phyloP scores from a whole-genome alignment of 2,888 invertebrate species.

The Sesia apiformis region DNA sequence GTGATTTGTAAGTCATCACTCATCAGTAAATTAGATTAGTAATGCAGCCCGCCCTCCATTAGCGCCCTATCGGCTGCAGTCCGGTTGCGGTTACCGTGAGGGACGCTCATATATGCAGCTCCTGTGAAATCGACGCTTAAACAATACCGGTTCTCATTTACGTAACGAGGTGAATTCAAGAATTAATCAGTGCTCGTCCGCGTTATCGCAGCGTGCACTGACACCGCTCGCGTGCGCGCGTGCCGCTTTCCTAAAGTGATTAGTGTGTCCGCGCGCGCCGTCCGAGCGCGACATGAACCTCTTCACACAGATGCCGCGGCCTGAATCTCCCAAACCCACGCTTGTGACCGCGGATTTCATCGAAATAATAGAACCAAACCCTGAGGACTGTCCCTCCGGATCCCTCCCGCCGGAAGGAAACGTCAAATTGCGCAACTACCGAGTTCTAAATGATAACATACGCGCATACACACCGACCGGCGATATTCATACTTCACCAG shows the following conservation, averaged over 20 bases:
- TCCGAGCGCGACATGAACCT: conserved; percentile 40
- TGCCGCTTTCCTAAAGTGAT: conserved; percentile 16
- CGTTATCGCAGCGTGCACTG: conserved; percentile 4
- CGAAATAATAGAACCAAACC: conserved; percentile 43
- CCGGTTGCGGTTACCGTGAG: background rate
- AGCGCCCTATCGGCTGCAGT: background rate
- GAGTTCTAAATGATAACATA: conserved; percentile 45
- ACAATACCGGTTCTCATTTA: conserved; percentile 4
- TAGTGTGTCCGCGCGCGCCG: conserved; percentile 25
- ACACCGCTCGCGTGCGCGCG: conserved; percentile 18
- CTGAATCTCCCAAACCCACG: conserved; percentile 11
- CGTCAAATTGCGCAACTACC: conserved; percentile 52
- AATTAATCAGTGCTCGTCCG: conserved; percentile 7
- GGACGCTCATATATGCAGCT: background rate
- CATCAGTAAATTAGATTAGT: background rate
- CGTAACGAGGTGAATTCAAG: conserved; percentile 9
- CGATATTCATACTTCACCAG: conserved; percentile 45
- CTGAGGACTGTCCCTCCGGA: conserved; percentile 33
- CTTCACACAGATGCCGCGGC: conserved; percentile 19
- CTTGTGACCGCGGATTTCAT: conserved; percentile 25
- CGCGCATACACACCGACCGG: conserved; percentile 54
- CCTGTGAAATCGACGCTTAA: background rate
- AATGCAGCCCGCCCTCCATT: background rate
- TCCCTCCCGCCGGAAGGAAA: conserved; percentile 50
- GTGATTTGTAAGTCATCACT: background rate